Percentiles rank a stretch among this genome's conserved stretches.
Conservation (phyloP, 2,888 invertebrate species). For the Stenodera caucasica region DNA sequence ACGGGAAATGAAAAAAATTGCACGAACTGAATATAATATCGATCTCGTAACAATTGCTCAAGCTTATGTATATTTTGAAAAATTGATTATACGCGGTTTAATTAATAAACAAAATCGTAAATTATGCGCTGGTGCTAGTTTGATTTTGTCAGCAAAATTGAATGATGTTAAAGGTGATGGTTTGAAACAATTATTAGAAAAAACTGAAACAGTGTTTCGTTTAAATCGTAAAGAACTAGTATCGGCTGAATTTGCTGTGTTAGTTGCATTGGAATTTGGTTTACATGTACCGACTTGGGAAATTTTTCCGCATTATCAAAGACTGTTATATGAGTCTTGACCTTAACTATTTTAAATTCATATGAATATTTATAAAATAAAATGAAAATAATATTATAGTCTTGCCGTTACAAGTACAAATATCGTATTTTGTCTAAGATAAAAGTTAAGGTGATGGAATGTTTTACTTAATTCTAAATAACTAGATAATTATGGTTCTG, state of each 20-base stretch:
- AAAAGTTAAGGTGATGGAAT: background rate
- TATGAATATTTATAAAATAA: background rate
- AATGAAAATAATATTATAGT: conserved; percentile 20
- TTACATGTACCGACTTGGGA: conserved; percentile 90
- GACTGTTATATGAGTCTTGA: conserved; percentile 91
- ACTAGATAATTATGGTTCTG: background rate
- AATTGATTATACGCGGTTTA: conserved; percentile 85
- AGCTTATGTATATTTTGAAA: conserved; percentile 98
- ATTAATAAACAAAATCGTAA: conserved; percentile 96
- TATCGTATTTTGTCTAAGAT: too few relatives aligned
- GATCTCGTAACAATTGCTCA: conserved; percentile 94
- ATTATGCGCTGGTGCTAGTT: conserved; percentile 91
- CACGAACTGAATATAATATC: conserved; percentile 77
- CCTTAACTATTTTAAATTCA: conserved; percentile 41
- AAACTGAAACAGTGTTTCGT: conserved; percentile 88
- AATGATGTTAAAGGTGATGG: conserved; percentile 94
- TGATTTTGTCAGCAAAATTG: conserved; percentile 92
- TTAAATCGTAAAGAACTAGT: conserved; percentile 88
- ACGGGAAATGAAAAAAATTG: conserved; percentile 92
- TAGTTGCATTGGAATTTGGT: conserved; percentile 93
- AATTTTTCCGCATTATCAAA: conserved; percentile 93
- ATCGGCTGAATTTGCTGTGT: conserved; percentile 89
- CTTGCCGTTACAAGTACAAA: conserved; percentile 20
- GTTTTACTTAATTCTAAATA: background rate
- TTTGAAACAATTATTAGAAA: conserved; percentile 86